phyloP scores from a whole-genome alignment of 2,888 invertebrate species.

The Gisinianus flammeolus region DNA sequence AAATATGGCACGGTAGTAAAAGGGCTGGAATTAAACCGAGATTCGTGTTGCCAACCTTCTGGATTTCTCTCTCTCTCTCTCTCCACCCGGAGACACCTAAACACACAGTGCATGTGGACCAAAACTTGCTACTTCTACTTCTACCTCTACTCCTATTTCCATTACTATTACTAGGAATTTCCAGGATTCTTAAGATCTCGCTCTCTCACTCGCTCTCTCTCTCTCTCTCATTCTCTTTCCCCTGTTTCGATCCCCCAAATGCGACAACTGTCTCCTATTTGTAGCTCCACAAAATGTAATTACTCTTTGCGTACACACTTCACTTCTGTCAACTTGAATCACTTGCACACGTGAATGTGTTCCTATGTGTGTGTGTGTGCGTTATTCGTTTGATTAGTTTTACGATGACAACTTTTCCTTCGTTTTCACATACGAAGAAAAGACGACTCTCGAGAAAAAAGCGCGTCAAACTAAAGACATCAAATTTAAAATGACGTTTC shows the following conservation, averaged over 20 bases:
- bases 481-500: constrained; percentile 1
- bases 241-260: no score
- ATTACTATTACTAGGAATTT: no score
- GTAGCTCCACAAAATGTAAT: constrained; percentile 9
- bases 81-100: no score
- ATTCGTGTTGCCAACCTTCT: neutral
- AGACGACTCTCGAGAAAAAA: neutral
- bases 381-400: neutral
- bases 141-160: no score
- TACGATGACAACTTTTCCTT: neutral
- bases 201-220: no score
- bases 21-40: constrained; percentile 3
- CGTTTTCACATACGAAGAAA: neutral
- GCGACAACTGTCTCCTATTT: no score
- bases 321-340: constrained; percentile 21
- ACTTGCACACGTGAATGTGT: neutral
- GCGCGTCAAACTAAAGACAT: constrained; percentile 5
- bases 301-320: neutral
- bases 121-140: no score
- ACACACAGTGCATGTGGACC: no score
- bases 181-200: no score
- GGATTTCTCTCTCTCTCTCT: no score
- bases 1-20: constrained; percentile 11
- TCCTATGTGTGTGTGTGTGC: neutral
- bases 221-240: no score